Evolutionary conservation across 2,888 invertebrate genomes (phyloP).

Genomic region (Onchidella celtica): DNA sequence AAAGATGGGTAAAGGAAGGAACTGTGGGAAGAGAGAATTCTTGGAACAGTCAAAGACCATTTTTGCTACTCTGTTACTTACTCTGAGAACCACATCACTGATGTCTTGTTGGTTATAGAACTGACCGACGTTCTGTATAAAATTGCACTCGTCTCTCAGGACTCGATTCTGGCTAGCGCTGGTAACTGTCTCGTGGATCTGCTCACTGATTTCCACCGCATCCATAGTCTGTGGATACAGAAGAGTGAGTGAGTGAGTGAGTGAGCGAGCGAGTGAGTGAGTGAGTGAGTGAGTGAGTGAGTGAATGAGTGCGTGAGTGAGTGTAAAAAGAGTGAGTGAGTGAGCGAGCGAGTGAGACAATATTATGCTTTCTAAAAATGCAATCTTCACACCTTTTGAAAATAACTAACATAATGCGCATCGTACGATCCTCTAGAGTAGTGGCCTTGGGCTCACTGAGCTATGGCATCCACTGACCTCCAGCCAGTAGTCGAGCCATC

Average conservation of each 20-base stretch:
- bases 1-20: no score
- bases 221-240: neutral
- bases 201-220: neutral
- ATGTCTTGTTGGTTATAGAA: conserved; percentile 77
- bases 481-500: no score
- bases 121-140: conserved; percentile 77
- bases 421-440: no score
- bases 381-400: no score
- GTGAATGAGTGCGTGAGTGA: neutral
- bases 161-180: conserved; percentile 56
- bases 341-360: no score
- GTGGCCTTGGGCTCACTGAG: no score
- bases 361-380: no score
- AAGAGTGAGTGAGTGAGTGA: neutral
- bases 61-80: conserved; percentile 18
- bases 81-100: conserved; percentile 75
- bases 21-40: no score
- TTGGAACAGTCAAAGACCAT: no score
- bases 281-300: neutral
- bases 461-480: no score
- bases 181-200: neutral
- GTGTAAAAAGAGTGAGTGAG: neutral
- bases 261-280: neutral
- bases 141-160: conserved; percentile 75
- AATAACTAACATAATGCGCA: no score